These are phyloP conservation scores for Drosophila cognata DNA, from an alignment of 2,888 invertebrate genomes.

Conservation along the genomic window DNA sequence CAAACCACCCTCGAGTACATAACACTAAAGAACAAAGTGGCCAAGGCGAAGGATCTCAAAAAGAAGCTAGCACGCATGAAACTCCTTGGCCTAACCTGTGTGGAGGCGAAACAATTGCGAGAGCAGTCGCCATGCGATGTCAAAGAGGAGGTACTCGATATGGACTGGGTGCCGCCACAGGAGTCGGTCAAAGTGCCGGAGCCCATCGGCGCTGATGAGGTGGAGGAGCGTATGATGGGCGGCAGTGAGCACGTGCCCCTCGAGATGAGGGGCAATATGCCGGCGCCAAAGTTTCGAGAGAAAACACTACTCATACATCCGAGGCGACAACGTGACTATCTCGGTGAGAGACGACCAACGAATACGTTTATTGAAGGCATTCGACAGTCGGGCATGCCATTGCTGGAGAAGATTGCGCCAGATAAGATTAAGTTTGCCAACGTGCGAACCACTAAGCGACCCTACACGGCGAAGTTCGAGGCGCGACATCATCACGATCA, in stretches of 20 bases:
- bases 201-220: not conserved
- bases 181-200: slow-evolving; percentile 26
- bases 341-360: slow-evolving; percentile 69
- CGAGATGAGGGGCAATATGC: slow-evolving; percentile 80
- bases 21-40: slow-evolving; percentile 53
- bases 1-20: slow-evolving; percentile 77
- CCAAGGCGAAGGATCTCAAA: slow-evolving; percentile 51
- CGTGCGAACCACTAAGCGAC: slow-evolving; percentile 68
- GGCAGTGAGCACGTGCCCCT: slow-evolving; percentile 40
- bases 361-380: slow-evolving; percentile 69
- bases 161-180: slow-evolving; percentile 82
- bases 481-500: slow-evolving; percentile 84
- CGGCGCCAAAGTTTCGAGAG: slow-evolving; percentile 81
- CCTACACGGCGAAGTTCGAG: slow-evolving; percentile 75
- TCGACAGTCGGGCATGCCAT: slow-evolving; percentile 57
- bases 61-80: slow-evolving; percentile 69
- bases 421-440: slow-evolving; percentile 72
- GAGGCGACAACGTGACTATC: slow-evolving; percentile 75
- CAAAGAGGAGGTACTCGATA: slow-evolving; percentile 57
- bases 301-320: slow-evolving; percentile 81
- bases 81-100: slow-evolving; percentile 77
- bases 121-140: slow-evolving; percentile 69
- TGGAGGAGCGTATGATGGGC: slow-evolving; percentile 25
- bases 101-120: slow-evolving; percentile 57
- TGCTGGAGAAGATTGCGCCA: slow-evolving; percentile 65